Base-by-base conservation (phyloP, 2,888 invertebrate species). In the Zaprionus bogoriensis region DNA sequence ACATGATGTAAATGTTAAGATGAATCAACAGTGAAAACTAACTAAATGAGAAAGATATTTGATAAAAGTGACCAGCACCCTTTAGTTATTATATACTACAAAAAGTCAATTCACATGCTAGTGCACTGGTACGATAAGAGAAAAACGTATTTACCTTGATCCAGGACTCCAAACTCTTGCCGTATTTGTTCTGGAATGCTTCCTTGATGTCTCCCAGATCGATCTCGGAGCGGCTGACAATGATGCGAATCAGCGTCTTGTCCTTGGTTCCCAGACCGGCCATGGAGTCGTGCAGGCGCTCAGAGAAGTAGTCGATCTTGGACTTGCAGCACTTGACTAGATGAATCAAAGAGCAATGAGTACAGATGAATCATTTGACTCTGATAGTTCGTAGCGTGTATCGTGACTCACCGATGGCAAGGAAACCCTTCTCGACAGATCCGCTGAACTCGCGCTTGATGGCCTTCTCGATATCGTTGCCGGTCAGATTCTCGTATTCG, bases 171-270 rank as follows among this genome's bases (percentile, higher is more conserved):
- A 98, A 91, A 58, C 95, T 92, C 91, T 97, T 97, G 87, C 94
- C 95, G 88, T 95, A 97, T 89, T 94, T 94, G 80, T 95, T 95
- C 83, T 95, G 92, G 92, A 97, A 98, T 72, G 97, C 97, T 89
- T 95, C 95, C 90, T 97, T 98, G 89, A 98, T 97, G 90, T 97
- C 97, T 55, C 96, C 97, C 87, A 98, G 93, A 91, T 98, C 98
- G 82, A 97, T 96, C 92, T 97, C 96, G 57, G 96, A 95, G 90
- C 97, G 94, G 78, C 97, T 96, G 54, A 98, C 97, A 73, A 98
- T 92, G 85, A 98, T 96, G 89, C 98, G 95, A 89, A 98, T 97
- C 79, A 98, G 92, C 63, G 97, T 96, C 90, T 96, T 95, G 91
- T 98, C 98, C 89, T 96, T 97, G 69, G 98, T 98, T 25, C 94